A percentile compares a stretch with the other conserved stretches of the same genome.
Conservation (phyloP, 1,140 invertebrate genomes). For the Leptonema lineaticorne region DNA sequence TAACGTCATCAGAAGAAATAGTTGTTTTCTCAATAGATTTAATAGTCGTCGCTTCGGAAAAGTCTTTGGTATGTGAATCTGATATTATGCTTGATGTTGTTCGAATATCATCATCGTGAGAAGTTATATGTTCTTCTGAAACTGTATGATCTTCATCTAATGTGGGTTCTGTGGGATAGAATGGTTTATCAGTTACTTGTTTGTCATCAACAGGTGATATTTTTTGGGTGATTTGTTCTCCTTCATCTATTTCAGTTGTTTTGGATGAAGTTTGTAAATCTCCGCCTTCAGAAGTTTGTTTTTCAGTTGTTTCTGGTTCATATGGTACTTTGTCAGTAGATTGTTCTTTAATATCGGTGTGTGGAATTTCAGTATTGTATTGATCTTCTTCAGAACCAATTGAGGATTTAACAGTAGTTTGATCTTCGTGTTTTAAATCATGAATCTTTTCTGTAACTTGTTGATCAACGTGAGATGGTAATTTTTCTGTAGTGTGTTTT, state of each 20-base stretch:
- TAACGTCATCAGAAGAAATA: slow-evolving; percentile 37
- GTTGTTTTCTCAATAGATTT: slow-evolving; percentile 25
- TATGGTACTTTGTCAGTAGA: background rate
- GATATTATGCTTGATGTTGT: background rate
- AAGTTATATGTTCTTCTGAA: background rate
- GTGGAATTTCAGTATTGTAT: too few species aligned
- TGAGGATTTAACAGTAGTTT: background rate
- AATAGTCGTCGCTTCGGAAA: slow-evolving; percentile 14
- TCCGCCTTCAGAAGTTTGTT: background rate
- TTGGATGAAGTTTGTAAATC: slow-evolving; percentile 21
- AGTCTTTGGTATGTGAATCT: background rate
- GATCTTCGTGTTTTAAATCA: background rate
- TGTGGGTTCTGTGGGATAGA: background rate
- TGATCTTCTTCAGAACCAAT: background rate
- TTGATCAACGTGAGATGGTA: background rate
- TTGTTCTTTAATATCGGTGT: too few species aligned
- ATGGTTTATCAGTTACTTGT: background rate
- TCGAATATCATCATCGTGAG: background rate
- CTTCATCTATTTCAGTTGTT: background rate
- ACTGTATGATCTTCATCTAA: slow-evolving; percentile 1
- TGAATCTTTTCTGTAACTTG: background rate
- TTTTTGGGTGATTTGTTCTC: slow-evolving; percentile 19
- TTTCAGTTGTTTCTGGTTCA: background rate
- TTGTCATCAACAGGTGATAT: background rate
- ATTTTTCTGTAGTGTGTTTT: background rate